Base-by-base conservation (phyloP, 2,113 vertebrate genomes). In the Pristiophorus japonicus region DNA sequence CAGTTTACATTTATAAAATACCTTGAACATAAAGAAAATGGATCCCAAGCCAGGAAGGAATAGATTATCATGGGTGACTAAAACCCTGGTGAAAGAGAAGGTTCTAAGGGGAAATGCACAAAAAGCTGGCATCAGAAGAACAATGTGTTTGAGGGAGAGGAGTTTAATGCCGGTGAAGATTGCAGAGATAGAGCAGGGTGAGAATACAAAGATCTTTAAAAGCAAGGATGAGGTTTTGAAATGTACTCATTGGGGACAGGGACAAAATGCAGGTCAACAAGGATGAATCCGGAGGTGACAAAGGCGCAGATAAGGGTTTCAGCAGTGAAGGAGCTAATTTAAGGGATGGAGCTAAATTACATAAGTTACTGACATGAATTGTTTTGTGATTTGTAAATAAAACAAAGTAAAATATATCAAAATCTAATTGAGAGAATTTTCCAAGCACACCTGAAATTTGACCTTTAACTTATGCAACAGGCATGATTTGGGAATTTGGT, bases 391-490 rank as follows among this genome's bases (percentile, higher is more conserved):
- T 51, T 94, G 93, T 47, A 94, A 51, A 67, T 70, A 70, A 70
- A 70, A 94, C 42, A 93, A 66, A 73, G 11, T 70, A 67, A 70
- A 51, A 27, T 4, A 94, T 94, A 66, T 34, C 11, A 45, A 70
- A 51, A 94, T 70, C 88, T 65, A 81, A 92, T 92, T 63, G 34
- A 92, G 62, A 51, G 66, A 70, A 73, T 94, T 45, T 94, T 47
- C 22, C 88, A 65, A 92, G 22, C n/a, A 90, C 87, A 92, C 59
- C 88, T 63, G 59, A 92, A 63, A 38, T 92, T 38, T 63, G 59
- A 63, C 30, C 85, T 63, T 92, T 92, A 65, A 92, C 59, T 63
- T 92, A 18, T 63, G 59, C 34, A 63, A 63, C n/a, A 38, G 34
- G 59, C 88, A 92, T 38, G n/a, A 92, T 92, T 92, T 63, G 88